Evolutionary conservation across 2,797 vertebrate genomes (phyloP).

Genomic region (Lepilemur ruficaudatus): DNA sequence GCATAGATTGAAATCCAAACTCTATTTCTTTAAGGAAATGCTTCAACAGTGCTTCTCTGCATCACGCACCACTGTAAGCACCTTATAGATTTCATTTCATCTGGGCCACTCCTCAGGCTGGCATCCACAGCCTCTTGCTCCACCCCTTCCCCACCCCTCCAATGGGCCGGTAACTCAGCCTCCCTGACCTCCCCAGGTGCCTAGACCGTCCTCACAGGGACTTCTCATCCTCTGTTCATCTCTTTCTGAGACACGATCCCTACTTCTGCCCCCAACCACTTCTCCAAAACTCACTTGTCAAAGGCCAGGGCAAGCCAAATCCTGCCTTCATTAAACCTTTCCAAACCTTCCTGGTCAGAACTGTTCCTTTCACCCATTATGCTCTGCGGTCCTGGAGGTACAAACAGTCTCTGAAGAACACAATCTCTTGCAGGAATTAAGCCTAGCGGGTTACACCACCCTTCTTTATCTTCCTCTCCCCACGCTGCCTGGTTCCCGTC

Average conservation of each 20-base stretch:
- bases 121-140: background rate
- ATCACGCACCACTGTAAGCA: background rate
- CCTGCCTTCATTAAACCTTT: background rate
- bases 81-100: background rate
- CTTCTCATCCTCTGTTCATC: background rate
- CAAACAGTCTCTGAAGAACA: background rate
- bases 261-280: rapidly evolving
- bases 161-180: background rate
- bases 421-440: background rate
- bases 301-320: background rate
- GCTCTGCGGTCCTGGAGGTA: background rate
- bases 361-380: background rate
- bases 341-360: background rate
- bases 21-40: background rate
- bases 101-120: too few relatives aligned
- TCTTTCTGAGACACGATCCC: background rate
- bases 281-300: background rate
- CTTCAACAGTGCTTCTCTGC: background rate
- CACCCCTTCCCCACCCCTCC: background rate
- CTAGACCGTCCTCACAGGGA: background rate
- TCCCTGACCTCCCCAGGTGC: background rate
- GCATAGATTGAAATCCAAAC: background rate
- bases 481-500: background rate
- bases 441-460: background rate
- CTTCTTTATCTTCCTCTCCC: background rate